Percentiles rank a stretch among this genome's conserved stretches.
Evolutionary conservation across 2,113 vertebrate species (phyloP).

Genomic region (Bubalus kerabau): DNA sequence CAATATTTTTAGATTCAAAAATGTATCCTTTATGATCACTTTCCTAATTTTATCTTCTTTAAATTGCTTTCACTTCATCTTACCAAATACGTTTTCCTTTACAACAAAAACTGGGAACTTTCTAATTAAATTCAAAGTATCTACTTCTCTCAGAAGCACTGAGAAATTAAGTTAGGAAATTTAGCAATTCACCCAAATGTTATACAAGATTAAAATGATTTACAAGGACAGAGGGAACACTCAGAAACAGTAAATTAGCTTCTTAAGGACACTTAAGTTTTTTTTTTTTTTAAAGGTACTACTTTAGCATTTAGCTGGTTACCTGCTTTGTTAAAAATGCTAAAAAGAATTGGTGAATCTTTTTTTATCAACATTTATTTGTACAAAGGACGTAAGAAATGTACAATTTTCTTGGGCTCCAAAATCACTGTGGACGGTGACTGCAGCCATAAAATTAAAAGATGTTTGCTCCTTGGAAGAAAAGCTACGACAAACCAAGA

Average conservation of each 20-base stretch:
- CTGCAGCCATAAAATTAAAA: not conserved
- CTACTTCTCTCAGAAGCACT: not conserved
- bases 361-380: not conserved
- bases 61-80: not conserved
- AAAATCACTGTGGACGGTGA: not conserved
- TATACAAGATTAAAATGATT: not conserved
- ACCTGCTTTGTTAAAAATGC: not conserved
- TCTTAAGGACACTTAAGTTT: not conserved
- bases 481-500: not conserved
- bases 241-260: not conserved
- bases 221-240: not conserved
- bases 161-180: not conserved
- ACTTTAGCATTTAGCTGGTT: not conserved
- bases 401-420: not conserved
- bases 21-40: not conserved
- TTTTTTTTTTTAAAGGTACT: not conserved
- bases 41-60: conserved; percentile 17
- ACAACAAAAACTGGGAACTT: not conserved
- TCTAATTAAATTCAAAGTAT: not conserved
- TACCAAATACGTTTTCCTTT: not conserved
- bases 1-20: conserved; percentile 20
- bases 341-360: not conserved
- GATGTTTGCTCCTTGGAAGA: not conserved
- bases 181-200: not conserved
- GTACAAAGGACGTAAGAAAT: not conserved